Conservation (phyloP, 2,888 invertebrate species). For the Oxyteleia sp. region DNA sequence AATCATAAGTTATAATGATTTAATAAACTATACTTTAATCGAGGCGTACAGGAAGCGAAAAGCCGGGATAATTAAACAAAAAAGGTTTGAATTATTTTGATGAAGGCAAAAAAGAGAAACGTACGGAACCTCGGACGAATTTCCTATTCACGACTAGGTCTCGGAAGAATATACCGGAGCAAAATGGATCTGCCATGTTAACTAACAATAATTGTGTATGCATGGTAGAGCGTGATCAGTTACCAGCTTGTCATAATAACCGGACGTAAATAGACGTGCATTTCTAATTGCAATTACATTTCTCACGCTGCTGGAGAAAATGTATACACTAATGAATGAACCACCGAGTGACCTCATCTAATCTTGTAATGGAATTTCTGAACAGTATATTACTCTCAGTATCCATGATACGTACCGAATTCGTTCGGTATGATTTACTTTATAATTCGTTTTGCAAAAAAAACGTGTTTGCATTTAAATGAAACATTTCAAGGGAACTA, state of each 20-base stretch:
- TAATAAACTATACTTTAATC: constrained; percentile 19
- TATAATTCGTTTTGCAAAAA: too few relatives aligned
- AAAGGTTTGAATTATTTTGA: constrained; percentile 35
- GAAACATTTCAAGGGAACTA: too few relatives aligned
- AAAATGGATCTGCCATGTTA: constrained; percentile 32
- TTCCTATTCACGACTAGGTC: constrained; percentile 16
- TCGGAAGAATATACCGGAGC: constrained; percentile 21
- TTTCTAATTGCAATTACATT: constrained; percentile 69
- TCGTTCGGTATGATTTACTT: too few relatives aligned
- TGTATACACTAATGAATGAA: constrained; percentile 59
- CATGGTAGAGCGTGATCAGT: too few relatives aligned
- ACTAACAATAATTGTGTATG: constrained; percentile 53
- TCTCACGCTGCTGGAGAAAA: constrained; percentile 67
- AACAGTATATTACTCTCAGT: constrained; percentile 41
- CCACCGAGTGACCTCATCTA: constrained; percentile 64
- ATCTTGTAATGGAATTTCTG: constrained; percentile 72
- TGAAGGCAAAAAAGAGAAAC: constrained; percentile 19
- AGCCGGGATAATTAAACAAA: constrained; percentile 30
- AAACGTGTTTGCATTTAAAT: too few relatives aligned
- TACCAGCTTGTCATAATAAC: constrained; percentile 53
- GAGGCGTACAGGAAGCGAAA: constrained; percentile 16
- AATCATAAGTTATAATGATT: constrained; percentile 21
- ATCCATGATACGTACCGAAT: constrained; percentile 6
- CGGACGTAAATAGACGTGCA: constrained; percentile 54
- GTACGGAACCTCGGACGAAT: constrained; percentile 15